These are phyloP conservation scores for Drosophila orosa DNA, from an alignment of 1,140 invertebrate species.

Conservation along the genomic window DNA sequence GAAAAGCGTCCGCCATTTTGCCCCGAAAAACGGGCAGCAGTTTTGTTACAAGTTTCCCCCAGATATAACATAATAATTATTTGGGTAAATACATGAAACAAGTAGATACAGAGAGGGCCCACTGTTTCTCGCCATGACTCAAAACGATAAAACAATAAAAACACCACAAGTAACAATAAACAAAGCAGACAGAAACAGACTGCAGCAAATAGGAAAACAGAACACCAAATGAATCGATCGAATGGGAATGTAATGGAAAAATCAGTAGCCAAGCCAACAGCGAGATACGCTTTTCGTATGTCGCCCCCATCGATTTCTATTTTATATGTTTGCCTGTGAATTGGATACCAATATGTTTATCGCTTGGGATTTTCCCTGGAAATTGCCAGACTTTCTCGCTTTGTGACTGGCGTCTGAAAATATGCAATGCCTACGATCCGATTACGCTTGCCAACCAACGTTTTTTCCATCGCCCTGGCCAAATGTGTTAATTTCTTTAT, in stretches of 20 bases:
- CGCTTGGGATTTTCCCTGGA: constrained; percentile 31
- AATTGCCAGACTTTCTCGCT: constrained; percentile 26
- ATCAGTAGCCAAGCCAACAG: constrained; percentile 36
- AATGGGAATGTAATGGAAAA: constrained; percentile 57
- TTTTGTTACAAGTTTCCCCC: constrained; percentile 25
- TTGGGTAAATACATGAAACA: constrained; percentile 19
- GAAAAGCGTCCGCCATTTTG: constrained; percentile 7
- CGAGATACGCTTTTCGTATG: constrained; percentile 29
- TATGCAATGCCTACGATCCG: constrained; percentile 48
- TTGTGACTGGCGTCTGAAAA: constrained; percentile 52
- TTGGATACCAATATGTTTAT: constrained; percentile 44
- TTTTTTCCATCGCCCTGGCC: constrained; percentile 36
- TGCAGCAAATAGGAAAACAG: constrained; percentile 27
- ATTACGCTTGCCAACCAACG: constrained; percentile 45
- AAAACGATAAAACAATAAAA: constrained; percentile 35
- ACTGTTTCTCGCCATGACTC: constrained; percentile 45
- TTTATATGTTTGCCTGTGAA: not conserved
- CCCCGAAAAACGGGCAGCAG: constrained; percentile 49
- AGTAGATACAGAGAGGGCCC: constrained; percentile 2
- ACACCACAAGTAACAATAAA: constrained; percentile 48
- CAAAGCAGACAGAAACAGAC: constrained; percentile 33
- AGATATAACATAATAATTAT: constrained; percentile 18
- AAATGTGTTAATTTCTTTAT: constrained; percentile 71
- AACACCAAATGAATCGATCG: constrained; percentile 52
- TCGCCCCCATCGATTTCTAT: constrained; percentile 6